phyloP scores from a whole-genome alignment of 2,888 invertebrate species.

The Melipona beecheii region DNA sequence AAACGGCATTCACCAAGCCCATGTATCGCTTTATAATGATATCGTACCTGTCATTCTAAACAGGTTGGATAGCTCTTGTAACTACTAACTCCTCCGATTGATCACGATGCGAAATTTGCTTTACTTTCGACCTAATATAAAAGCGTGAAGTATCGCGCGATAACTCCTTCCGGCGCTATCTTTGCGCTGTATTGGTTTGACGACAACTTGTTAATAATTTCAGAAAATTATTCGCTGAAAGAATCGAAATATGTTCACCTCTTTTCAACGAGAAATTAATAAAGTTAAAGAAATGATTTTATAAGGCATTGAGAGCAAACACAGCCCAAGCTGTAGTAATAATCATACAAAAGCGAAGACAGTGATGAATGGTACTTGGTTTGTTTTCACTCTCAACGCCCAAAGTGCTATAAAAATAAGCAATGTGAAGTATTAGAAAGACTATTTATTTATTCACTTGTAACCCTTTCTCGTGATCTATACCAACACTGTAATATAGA shows the following conservation, averaged over 20 bases:
- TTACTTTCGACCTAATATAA: not conserved
- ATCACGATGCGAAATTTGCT: not conserved
- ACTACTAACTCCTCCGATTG: not conserved
- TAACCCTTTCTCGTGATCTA: slow-evolving; percentile 16
- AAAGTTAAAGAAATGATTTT: not conserved
- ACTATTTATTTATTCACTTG: slow-evolving; percentile 44
- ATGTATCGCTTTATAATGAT: slow-evolving; percentile 50
- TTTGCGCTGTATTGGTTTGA: not conserved
- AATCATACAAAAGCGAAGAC: too few species aligned
- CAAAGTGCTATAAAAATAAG: too few species aligned
- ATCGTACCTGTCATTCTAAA: slow-evolving; percentile 42
- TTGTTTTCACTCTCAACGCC: not conserved
- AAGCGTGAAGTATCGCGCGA: slow-evolving; percentile 6
- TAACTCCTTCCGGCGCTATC: not conserved
- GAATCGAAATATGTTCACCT: not conserved
- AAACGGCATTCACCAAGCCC: slow-evolving; percentile 64
- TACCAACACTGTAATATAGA: slow-evolving; percentile 26
- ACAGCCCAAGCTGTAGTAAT: too few species aligned
- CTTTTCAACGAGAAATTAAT: not conserved
- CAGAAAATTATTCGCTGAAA: not conserved
- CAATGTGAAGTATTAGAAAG: slow-evolving; percentile 28
- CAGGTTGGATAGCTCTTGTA: slow-evolving; percentile 3
- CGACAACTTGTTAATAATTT: not conserved
- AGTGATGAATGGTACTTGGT: not conserved
- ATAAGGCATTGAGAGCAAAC: too few species aligned